A percentile compares a stretch with the other conserved stretches of the same genome.
These are phyloP conservation scores for Callinectes sapidus DNA, from an alignment of 2,888 invertebrate species.

Conservation along the genomic window DNA sequence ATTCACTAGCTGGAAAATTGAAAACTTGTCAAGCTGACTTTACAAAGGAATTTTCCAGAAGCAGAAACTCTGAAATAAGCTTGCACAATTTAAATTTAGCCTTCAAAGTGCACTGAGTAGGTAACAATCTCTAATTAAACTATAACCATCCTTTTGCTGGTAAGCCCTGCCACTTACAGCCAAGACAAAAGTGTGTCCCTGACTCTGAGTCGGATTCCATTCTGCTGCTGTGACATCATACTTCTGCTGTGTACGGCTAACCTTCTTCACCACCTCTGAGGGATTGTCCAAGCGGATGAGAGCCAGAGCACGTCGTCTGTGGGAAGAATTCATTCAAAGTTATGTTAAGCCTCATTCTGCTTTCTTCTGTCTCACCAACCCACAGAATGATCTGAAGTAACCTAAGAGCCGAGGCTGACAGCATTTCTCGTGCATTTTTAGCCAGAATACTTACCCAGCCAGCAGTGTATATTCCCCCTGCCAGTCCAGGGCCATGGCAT, in stretches of 20 bases:
- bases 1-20: too few relatives aligned
- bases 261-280: slow-evolving; percentile 60
- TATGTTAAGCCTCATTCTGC: neutral
- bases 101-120: too few relatives aligned
- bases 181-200: slow-evolving; percentile 66
- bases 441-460: slow-evolving; percentile 59
- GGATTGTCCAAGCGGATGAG: slow-evolving; percentile 67
- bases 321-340: neutral
- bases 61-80: too few relatives aligned
- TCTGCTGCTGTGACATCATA: slow-evolving; percentile 70
- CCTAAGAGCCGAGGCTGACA: too few relatives aligned
- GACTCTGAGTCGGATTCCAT: slow-evolving; percentile 64
- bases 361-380: too few relatives aligned
- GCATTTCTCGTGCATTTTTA: neutral
- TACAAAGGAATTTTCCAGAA: too few relatives aligned
- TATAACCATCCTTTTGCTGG: neutral
- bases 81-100: too few relatives aligned
- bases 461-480: slow-evolving; percentile 65
- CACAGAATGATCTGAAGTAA: too few relatives aligned
- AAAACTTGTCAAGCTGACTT: too few relatives aligned
- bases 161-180: slow-evolving; percentile 55
- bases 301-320: slow-evolving; percentile 65
- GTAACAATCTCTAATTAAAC: too few relatives aligned
- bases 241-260: slow-evolving; percentile 64
- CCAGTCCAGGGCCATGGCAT: slow-evolving; percentile 68